These are phyloP conservation scores for Crotalus tigris DNA, from an alignment of 2,113 vertebrate genomes.

Conservation along the genomic window DNA sequence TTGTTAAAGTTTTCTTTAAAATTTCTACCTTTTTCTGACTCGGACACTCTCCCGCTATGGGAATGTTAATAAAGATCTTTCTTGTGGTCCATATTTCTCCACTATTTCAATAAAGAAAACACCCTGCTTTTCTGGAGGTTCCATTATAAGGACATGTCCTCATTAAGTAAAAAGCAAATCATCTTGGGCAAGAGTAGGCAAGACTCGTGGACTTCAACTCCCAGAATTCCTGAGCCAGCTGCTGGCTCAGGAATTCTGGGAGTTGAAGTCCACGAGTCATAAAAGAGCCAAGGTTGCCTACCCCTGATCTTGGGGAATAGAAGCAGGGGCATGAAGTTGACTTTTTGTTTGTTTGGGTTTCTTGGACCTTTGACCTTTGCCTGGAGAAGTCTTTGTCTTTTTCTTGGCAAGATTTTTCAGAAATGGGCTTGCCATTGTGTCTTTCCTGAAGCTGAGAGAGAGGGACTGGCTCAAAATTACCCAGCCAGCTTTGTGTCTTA, in stretches of 20 bases:
- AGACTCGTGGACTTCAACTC: too few species aligned
- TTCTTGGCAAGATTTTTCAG: neutral
- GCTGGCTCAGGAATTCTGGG: too few species aligned
- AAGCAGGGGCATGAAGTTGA: neutral
- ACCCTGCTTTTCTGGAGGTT: neutral
- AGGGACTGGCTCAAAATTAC: neutral
- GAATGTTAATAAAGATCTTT: neutral
- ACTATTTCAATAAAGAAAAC: neutral
- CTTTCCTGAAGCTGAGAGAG: neutral
- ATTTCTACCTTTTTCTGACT: neutral
- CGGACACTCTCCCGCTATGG: neutral
- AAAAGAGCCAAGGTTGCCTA: too few species aligned
- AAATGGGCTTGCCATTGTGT: neutral
- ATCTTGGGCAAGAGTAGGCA: neutral
- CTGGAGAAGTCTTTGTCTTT: neutral
- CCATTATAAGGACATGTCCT: neutral
- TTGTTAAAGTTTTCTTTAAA: neutral
- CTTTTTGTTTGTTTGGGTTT: neutral
- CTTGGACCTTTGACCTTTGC: neutral
- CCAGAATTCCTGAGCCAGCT: too few species aligned
- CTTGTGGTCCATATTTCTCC: neutral
- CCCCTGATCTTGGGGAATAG: neutral
- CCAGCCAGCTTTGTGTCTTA: neutral
- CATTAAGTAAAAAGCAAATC: neutral
- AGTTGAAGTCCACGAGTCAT: too few species aligned